Evolutionary conservation across 1,140 invertebrate genomes (phyloP).

Genomic region (Euwallacea similis): DNA sequence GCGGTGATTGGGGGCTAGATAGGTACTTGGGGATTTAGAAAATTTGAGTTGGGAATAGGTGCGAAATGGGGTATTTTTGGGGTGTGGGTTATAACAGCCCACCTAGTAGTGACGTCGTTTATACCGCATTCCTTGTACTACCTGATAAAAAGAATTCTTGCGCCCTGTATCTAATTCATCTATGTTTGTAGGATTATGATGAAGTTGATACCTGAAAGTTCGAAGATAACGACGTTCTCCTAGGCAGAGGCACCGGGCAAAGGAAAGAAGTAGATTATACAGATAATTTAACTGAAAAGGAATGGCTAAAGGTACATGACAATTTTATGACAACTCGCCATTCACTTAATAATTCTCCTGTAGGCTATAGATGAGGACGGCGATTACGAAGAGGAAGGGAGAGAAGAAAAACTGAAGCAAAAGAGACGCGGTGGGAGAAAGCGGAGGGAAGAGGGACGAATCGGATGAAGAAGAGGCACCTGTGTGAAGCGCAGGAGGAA

Average conservation of each 20-base stretch:
- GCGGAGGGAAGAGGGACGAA: conserved; percentile 64
- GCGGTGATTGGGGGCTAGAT: too few species aligned
- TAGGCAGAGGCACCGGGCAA: conserved; percentile 86
- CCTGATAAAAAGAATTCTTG: too few species aligned
- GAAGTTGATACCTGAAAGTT: conserved; percentile 70
- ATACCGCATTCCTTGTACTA: too few species aligned
- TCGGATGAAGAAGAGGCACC: conserved; percentile 61
- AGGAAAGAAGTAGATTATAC: conserved; percentile 98
- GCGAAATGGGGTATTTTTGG: too few species aligned
- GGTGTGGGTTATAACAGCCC: too few species aligned
- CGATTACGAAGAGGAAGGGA: conserved; percentile 77
- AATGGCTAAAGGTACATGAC: conserved; percentile 82
- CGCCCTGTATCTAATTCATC: too few species aligned
- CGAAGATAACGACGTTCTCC: conserved; percentile 79
- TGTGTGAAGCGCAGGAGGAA: conserved; percentile 54
- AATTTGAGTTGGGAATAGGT: too few species aligned
- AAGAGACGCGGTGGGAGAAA: conserved; percentile 58
- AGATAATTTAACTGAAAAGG: conserved; percentile 93
- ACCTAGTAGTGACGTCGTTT: too few species aligned
- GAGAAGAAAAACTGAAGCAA: conserved; percentile 64
- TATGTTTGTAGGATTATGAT: conserved; percentile 31
- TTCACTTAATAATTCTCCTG: background rate
- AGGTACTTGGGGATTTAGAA: too few species aligned
- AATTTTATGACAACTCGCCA: background rate
- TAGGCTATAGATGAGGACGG: conserved; percentile 67